Evolutionary conservation across 2,888 invertebrate species (phyloP), one percentile per base, ranked within the genome.

Genomic region (Ormyrus thymus): DNA sequence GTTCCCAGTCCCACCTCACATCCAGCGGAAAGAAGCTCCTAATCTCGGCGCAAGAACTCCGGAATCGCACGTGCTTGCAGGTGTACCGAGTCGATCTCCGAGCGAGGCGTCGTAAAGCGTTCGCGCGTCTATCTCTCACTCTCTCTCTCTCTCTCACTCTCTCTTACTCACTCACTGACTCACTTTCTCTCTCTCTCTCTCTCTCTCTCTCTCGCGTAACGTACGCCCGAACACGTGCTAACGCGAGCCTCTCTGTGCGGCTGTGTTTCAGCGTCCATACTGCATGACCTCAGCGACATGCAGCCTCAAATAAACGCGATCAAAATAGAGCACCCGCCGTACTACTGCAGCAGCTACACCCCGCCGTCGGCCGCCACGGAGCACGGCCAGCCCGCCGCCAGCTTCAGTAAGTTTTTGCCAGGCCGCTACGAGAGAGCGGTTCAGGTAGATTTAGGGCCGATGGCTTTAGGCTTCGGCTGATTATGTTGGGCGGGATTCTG

Each of bases 241-340:
- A 59, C 62, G 80, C 81, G 59, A 78, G 83, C 81, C 72, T 68
- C 53, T 69, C 69, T 71, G 61, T 77, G 81, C 81, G 78, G 68
- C 84, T 88, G 86, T 86, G 88, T 93, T 93, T 86, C 93, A 98
- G 98, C 97, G 85, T 98, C 98, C 89, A 98, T 98, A 90, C 94
- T 98, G 90, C 97, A 96, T 91, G 97, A 97, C 91, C 93, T 95
- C 83, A 95, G 94, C 82, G 95, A 95, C 85, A 94, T 94, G 90
- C 90, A 94, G 92, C 88, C 94, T 92, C 85, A 94, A 92, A 93
- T 94, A 89, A 94, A 94, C 90, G 93, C 93, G 86, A 95, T 96
- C 88, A 95, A 95, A 92, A 93, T 96, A 90, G 96, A 96, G 91
- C 95, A 94, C 90, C 93, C 95, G 84, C 93, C 94, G 85, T 95